These are phyloP conservation scores for Hippocampus barbouri DNA, from an alignment of 2,113 vertebrate genomes.

Conservation along the genomic window DNA sequence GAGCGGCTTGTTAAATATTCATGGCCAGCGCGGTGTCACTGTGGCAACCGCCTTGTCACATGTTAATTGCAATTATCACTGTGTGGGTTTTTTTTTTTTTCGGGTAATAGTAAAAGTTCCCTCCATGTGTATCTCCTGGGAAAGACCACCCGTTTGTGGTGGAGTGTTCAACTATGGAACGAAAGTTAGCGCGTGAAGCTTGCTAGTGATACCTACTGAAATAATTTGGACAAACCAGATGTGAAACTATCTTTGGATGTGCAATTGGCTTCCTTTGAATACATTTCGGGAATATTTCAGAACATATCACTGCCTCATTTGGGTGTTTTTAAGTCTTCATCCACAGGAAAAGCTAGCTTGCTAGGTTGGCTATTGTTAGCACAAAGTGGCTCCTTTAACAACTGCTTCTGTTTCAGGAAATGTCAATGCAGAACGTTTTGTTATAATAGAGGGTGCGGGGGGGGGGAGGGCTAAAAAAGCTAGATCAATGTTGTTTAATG, in stretches of 20 bases:
- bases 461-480: not conserved
- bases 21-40: constrained; percentile 9
- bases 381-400: fast-evolving
- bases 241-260: no score
- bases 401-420: not conserved
- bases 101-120: no score
- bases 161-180: not conserved
- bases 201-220: no score
- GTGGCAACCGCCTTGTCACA: constrained; percentile 15
- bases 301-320: no score
- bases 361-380: not conserved
- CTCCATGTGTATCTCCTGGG: no score
- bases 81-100: not conserved
- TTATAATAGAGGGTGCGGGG: not conserved
- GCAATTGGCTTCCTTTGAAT: no score
- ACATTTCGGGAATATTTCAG: no score
- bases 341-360: not conserved
- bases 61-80: not conserved
- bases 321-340: no score
- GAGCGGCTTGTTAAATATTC: constrained; percentile 49
- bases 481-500: not conserved
- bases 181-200: not conserved
- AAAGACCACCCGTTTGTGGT: not conserved
- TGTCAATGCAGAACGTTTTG: not conserved
- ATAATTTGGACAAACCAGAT: no score